Evolutionary conservation across 2,888 invertebrate species (phyloP), one percentile per base, ranked within the genome.

Genomic region (Pyrocoelia pectoralis): DNA sequence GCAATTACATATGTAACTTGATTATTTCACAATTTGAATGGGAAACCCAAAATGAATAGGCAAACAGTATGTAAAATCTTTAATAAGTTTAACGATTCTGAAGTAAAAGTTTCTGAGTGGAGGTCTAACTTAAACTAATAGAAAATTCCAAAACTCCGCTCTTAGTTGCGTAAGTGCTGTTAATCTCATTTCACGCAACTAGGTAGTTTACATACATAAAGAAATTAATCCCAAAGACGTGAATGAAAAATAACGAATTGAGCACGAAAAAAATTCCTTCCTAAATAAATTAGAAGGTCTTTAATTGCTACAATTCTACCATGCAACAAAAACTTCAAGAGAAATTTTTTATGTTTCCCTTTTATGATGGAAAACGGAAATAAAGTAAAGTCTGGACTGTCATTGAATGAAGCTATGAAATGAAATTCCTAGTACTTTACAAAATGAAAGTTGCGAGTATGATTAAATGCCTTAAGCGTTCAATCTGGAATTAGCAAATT

Each of bases 401-500:
- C 50, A 50, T 29, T 50, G 28, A 50, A 50, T 29, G 29, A 29
- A 14, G 29, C 50, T 24, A 50, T 50, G 29, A 52, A 52, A 52
- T 29, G 28, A 52, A 52, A 33, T 52, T 19, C 52, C n/a, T 52
- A 38, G 14, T 38, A 28, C 33, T 38, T 38, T 52, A 38, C 28
- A 38, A 52, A 38, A 52, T 52, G 33, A 52, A 52, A 52, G 52
- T 52, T 52, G 17, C 52, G 28, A 52, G 52, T 38, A 52, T 52
- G 52, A 52, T 52, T 33, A 52, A 52, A 52, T 52, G 52, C 15
- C 38, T 38, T 38, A 38, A 38, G 52, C 52, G 38, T 52, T 52
- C 52, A 52, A 52, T 52, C 38, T 33, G 14, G 38, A 52, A 52
- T 52, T 52, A 52, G 50, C 29, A 3, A 50, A 29, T 29, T 50